A percentile compares a stretch with the other conserved stretches of the same genome.
Conservation (phyloP, 2,888 invertebrate species). For the Acholoe squamosa region DNA sequence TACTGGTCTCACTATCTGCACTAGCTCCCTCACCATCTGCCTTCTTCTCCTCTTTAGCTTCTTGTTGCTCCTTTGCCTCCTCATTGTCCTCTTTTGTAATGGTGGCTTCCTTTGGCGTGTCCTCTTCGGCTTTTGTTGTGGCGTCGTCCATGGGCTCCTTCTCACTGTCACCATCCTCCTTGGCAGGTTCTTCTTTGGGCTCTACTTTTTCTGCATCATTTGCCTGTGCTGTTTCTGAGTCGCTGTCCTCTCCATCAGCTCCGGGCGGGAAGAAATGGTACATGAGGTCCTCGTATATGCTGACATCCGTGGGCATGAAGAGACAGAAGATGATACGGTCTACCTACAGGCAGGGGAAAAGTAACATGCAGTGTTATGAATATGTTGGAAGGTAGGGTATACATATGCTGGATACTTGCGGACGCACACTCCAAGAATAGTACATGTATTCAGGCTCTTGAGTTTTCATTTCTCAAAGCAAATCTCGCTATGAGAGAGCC, state of each 20-base stretch:
- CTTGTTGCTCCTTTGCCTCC: neutral
- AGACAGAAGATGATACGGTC: slow-evolving; percentile 92
- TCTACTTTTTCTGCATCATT: neutral
- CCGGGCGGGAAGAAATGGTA: slow-evolving; percentile 88
- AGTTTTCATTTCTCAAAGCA: too few species aligned
- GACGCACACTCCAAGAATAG: too few species aligned
- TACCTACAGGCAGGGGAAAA: slow-evolving; percentile 84
- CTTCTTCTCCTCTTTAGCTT: neutral
- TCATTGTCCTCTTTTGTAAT: neutral
- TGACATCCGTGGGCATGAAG: slow-evolving; percentile 89
- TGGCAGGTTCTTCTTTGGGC: neutral
- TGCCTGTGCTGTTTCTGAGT: neutral
- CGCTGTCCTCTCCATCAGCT: slow-evolving; percentile 7
- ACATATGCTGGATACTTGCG: too few species aligned
- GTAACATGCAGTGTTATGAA: too few species aligned
- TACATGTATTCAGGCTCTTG: too few species aligned
- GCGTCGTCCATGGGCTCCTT: neutral
- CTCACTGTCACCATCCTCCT: neutral
- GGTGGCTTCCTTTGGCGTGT: neutral
- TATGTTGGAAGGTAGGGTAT: too few species aligned
- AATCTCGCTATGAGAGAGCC: too few species aligned
- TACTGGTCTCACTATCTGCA: neutral
- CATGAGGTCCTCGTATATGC: slow-evolving; percentile 89
- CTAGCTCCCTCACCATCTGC: neutral
- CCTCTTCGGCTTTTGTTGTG: neutral